A percentile compares a stretch with the other conserved stretches of the same genome.
These are phyloP conservation scores for Numenius phaeopus DNA, from an alignment of 2,797 vertebrate species.

Conservation along the genomic window DNA sequence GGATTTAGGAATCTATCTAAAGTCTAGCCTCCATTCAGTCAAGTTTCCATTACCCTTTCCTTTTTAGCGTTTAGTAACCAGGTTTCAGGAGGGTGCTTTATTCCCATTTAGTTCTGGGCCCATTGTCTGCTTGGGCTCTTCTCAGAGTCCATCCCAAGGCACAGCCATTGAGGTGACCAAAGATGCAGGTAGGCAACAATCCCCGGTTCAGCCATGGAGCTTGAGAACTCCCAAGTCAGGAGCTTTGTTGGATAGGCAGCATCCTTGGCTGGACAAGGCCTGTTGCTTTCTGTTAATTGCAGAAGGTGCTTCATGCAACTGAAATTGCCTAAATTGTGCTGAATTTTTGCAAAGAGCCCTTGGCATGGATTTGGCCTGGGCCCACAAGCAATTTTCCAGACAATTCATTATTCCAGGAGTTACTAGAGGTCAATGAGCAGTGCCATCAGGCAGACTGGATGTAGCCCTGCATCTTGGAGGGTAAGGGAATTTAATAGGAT, in stretches of 20 bases:
- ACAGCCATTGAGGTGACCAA: not conserved
- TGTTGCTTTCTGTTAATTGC: not conserved
- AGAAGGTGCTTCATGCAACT: not conserved
- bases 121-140: not conserved
- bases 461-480: not conserved
- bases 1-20: not conserved
- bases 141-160: not conserved
- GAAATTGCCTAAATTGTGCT: not conserved
- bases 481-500: not conserved
- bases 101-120: not conserved
- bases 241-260: not conserved
- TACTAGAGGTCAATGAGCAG: not conserved
- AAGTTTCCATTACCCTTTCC: not conserved
- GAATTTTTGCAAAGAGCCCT: not conserved
- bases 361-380: not conserved
- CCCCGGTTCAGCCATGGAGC: not conserved
- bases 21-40: not conserved
- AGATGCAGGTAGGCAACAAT: not conserved
- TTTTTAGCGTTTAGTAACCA: not conserved
- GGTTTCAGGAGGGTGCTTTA: not conserved
- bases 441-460: not conserved
- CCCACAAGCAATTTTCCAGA: not conserved
- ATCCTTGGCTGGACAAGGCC: not conserved
- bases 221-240: not conserved
- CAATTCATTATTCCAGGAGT: not conserved